Percentiles rank a stretch among this genome's conserved stretches.
These are phyloP conservation scores for Matsumurasca onukii DNA, from an alignment of 1,140 invertebrate species.

Conservation along the genomic window DNA sequence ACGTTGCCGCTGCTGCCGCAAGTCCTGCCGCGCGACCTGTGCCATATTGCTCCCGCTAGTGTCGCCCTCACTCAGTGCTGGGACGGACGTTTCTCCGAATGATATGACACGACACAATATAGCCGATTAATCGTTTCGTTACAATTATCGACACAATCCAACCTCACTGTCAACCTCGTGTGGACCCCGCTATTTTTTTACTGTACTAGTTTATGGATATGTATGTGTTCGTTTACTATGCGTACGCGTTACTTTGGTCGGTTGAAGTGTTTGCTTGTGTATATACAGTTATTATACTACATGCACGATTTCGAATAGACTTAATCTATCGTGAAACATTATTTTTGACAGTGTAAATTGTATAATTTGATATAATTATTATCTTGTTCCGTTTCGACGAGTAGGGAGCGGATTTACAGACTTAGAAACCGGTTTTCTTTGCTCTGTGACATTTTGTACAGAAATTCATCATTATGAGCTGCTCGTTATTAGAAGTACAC, in stretches of 20 bases:
- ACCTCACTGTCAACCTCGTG: slow-evolving; percentile 21
- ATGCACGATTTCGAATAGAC: slow-evolving; percentile 25
- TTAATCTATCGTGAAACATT: slow-evolving; percentile 15
- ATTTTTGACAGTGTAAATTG: slow-evolving; percentile 17
- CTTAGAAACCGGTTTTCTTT: neutral
- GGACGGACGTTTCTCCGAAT: slow-evolving; percentile 15
- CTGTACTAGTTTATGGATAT: slow-evolving; percentile 22
- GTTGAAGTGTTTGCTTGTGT: slow-evolving; percentile 25
- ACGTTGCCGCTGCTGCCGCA: no score
- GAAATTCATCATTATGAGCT: slow-evolving; percentile 8
- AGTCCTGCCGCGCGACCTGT: neutral
- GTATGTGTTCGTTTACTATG: slow-evolving; percentile 9
- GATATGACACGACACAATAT: slow-evolving; percentile 26
- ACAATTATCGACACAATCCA: no score
- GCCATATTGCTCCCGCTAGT: slow-evolving; percentile 21
- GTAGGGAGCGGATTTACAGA: neutral
- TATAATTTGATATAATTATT: slow-evolving; percentile 18
- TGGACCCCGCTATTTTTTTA: slow-evolving; percentile 26
- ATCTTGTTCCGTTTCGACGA: slow-evolving; percentile 4
- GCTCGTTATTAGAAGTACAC: slow-evolving; percentile 25
- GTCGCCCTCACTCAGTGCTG: no score
- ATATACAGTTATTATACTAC: slow-evolving; percentile 22
- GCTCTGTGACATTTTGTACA: slow-evolving; percentile 25
- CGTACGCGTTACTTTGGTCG: neutral
- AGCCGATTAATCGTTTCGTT: slow-evolving; percentile 18